These are phyloP conservation scores for Leptinotarsa rubiginosa DNA, from an alignment of 2,888 invertebrate species.

Conservation along the genomic window DNA sequence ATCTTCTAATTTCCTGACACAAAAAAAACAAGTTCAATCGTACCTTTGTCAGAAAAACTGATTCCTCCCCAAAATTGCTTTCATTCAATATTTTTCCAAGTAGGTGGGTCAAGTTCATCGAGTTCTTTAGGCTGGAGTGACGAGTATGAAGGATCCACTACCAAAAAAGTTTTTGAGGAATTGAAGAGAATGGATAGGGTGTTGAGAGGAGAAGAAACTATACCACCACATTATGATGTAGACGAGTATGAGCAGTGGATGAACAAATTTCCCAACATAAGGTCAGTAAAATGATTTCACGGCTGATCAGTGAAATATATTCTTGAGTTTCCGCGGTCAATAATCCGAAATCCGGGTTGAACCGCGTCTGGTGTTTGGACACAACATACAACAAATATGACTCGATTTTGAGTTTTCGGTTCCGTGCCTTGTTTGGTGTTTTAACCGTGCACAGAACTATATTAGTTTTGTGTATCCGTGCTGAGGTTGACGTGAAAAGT, in stretches of 20 bases:
- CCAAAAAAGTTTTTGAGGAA: slow-evolving; percentile 69
- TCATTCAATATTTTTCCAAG: not conserved
- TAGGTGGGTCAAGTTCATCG: slow-evolving; percentile 56
- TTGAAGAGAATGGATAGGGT: slow-evolving; percentile 72
- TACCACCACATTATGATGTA: slow-evolving; percentile 67
- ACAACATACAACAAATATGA: too few species aligned
- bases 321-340: not conserved
- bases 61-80: not conserved
- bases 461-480: too few species aligned
- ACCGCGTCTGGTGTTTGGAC: too few species aligned
- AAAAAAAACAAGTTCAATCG: too few species aligned
- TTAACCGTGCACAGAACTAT: too few species aligned
- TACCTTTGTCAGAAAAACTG: too few species aligned
- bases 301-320: not conserved
- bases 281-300: slow-evolving; percentile 60
- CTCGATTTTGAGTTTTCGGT: too few species aligned
- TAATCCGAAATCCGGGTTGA: too few species aligned
- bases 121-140: slow-evolving; percentile 69
- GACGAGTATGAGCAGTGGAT: slow-evolving; percentile 74
- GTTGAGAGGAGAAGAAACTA: slow-evolving; percentile 69
- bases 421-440: too few species aligned
- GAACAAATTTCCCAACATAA: slow-evolving; percentile 71
- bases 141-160: slow-evolving; percentile 69
- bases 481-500: too few species aligned
- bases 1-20: too few species aligned